Evolutionary conservation across 2,888 invertebrate genomes (phyloP), one percentile per base, ranked within the genome.

Genomic region (Pollenia labialis): DNA sequence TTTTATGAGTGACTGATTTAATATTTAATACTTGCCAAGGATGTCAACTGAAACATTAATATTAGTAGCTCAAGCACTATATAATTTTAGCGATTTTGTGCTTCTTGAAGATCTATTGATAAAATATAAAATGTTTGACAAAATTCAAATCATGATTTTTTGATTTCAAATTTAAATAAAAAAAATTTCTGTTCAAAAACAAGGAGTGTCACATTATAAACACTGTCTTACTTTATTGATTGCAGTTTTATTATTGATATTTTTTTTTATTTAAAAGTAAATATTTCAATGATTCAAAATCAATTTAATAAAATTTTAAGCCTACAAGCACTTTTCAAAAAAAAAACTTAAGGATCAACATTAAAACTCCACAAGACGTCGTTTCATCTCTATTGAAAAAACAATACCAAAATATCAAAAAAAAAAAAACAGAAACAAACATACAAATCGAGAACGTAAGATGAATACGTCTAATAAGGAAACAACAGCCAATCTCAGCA

Each of bases 321-420:
- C 79, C 80, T 48, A 16, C 16, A 74, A 75, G 74, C 74, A 74
- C 60, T 60, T 46, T 64, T 76, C 1, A 79, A 60, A 50, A 79
- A 77, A 62, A 79, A 77, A 54, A 40, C 7, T 52, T n/a, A 82
- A 76, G 84, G 68, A 80, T 80, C 79, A 77, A 74, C 79, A 85
- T 80, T 80, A 68, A 74, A 83, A 82, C 83, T 54, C 81, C 87
- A 84, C 82, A 87, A 84, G 85, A 83, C 88, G 87, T 87, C 87
- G 79, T 58, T 76, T 56, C 74, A 81, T 76, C 81, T 86, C 85
- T 72, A 52, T 75, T 44, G 68, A 85, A 82, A 52, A 82, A 46
- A 71, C 62, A 23, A 76, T 52, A 6, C 46, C 40, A 52, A 82
- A 83, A 77, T 64, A 83, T 83, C 50, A 60, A 54, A 74, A 32